Conservation (phyloP, 2,888 invertebrate species). For the Synergus itoensis region DNA sequence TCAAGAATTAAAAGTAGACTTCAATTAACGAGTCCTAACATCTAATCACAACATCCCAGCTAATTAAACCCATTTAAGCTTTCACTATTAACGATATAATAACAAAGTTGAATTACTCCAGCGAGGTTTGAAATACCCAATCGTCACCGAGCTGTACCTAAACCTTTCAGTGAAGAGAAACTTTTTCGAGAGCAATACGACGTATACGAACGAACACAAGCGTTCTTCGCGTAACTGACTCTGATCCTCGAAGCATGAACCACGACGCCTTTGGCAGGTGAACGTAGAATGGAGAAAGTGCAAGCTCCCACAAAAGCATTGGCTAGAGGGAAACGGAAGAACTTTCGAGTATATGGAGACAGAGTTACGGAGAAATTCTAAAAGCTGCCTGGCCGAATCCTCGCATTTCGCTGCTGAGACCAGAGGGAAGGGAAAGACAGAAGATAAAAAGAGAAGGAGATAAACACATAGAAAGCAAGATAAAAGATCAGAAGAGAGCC, state of each 20-base stretch:
- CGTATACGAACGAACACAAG: constrained; percentile 56
- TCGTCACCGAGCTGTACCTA: constrained; percentile 36
- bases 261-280: constrained; percentile 58
- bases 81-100: background rate
- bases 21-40: background rate
- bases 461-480: constrained; percentile 41
- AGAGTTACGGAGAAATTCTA: constrained; percentile 51
- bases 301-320: constrained; percentile 41
- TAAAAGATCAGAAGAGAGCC: constrained; percentile 48
- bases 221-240: constrained; percentile 56
- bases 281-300: constrained; percentile 47
- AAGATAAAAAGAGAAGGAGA: constrained; percentile 26
- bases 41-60: background rate
- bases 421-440: constrained; percentile 16
- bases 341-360: constrained; percentile 30
- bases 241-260: constrained; percentile 61
- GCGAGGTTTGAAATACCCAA: constrained; percentile 14
- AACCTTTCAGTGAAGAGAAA: constrained; percentile 40
- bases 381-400: constrained; percentile 56
- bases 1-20: background rate
- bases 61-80: background rate
- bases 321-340: constrained; percentile 45
- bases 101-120: constrained; percentile 23
- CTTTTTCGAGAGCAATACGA: constrained; percentile 41
- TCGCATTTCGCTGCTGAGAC: constrained; percentile 49